Base-by-base conservation (phyloP, 2,888 invertebrate species). In the Tanytarsus gracilentus region DNA sequence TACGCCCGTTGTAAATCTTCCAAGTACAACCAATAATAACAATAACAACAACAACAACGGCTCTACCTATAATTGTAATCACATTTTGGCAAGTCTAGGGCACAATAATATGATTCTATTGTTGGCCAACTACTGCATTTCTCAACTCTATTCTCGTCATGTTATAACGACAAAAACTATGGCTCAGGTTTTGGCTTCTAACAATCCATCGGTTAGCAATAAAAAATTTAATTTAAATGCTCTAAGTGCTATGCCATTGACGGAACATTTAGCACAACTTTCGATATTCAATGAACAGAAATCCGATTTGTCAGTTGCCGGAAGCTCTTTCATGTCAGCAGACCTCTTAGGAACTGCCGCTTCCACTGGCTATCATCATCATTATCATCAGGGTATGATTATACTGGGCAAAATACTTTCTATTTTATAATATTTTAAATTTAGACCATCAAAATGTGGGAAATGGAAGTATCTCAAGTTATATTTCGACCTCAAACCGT, bases 61-160 rank as follows among this genome's bases (percentile, higher is more conserved):
- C 36, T 23, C 30, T 9, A 18, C 66, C 48, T 64, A 27, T n/a
- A 59, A 26, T 59, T 48, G 44, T 30, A 69, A 69, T 9, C 68
- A 69, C 9, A 64, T 49, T 48, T n/a, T 25, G 14, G 21, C 25
- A 7, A 36, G 64, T 14, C 53, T 63, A 30, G 75, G 76, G 6
- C 78, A 80, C 63, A 81, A 82, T 65, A 85, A 86, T 68, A 85
- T 85, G 5, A 79, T 85, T 40, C 73, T 86, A 64, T 80, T 86
- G 68, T 76, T 87, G 63, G 85, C 85, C 59, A 87, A 87, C 70
- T 86, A 86, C 69, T 87, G 86, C 71, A 82, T 85, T 78, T 83
- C 84, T 16, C 85, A 84, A 69, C 70, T 86, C 62, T 84, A 83
- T 70, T 81, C 83, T 62, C 77, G 84, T 48, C 82, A 82, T 67